These are phyloP conservation scores for Chunga burmeisteri DNA, from an alignment of 2,113 vertebrate species.

Conservation along the genomic window DNA sequence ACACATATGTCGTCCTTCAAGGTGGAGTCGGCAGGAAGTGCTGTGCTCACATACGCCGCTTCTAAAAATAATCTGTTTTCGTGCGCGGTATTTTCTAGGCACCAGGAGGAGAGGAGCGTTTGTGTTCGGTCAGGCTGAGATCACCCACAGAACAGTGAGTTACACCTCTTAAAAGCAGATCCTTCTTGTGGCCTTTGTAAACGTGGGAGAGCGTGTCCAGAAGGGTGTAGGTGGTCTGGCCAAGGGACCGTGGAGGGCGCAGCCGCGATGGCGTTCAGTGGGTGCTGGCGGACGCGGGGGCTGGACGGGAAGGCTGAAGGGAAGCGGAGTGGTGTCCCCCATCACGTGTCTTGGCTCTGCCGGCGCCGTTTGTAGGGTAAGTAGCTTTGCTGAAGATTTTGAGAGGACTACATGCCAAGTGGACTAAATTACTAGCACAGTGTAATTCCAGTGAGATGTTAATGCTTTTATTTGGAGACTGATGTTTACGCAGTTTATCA, in stretches of 20 bases:
- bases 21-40: slow-evolving; percentile 65
- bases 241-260: accelerated
- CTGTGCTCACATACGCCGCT: not conserved
- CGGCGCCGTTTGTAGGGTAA: not conserved
- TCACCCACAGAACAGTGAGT: not conserved
- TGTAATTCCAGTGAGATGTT: not conserved
- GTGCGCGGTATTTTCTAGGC: not conserved
- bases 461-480: not conserved
- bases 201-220: not conserved
- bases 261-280: too few relatives aligned
- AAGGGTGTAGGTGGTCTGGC: accelerated
- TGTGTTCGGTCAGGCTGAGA: not conserved
- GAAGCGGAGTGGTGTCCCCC: not conserved
- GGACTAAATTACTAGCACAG: not conserved
- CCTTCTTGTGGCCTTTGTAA: accelerated
- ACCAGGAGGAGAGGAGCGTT: not conserved
- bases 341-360: not conserved
- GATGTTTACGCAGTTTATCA: not conserved
- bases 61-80: slow-evolving; percentile 65
- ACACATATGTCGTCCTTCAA: slow-evolving; percentile 9
- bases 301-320: not conserved
- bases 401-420: not conserved
- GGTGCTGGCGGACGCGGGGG: not conserved
- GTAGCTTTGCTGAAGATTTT: slow-evolving; percentile 29
- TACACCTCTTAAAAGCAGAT: accelerated